Evolutionary conservation across 2,797 vertebrate genomes (phyloP), one percentile per base, ranked within the genome.

Genomic region (Syngnathus rostellatus): DNA sequence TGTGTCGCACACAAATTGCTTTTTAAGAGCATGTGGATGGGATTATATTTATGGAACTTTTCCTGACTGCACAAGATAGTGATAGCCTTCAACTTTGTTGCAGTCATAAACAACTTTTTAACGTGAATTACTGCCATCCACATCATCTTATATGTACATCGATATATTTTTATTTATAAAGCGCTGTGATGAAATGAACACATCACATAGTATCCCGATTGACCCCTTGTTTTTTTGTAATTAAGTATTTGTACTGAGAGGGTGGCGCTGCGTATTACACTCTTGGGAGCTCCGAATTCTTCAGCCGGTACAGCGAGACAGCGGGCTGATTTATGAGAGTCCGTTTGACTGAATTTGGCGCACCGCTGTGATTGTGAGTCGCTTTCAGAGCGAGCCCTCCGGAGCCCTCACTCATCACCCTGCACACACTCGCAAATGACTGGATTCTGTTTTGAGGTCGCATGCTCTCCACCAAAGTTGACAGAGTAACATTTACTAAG

Each of bases 261-360:
- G 71, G 78, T 81, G 79, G 68, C 78, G 83, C 78, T 75, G 72
- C 62, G 72, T 67, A 71, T 73, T 69, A 46, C 77, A 76, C 85
- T 72, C 75, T 9, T 39, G 71, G 80, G 81, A 81, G 76, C 76
- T 85, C 71, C 76, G 77, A 77, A 78, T 65, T 77, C 59, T 71
- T 72, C 78, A 81, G 77, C 73, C 66, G 17, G 6, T 74, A 70
- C 70, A 60, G 70, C 38, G 66, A 79, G 77, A 79, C 81, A 84
- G 66, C 80, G 40, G 0, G 62, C 76, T 88, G 86, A 91, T 91
- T 89, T 86, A 91, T 87, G 88, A 79, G 78, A 80, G 72, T 66
- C 70, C 25, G 66, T 62, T 50, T 57, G 60, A 76, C 74, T 72
- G 5, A 16, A 59, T 59, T 48, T 76, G 65, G 74, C 73, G 74